These are phyloP conservation scores for Eupsittula cactorum DNA, from an alignment of 2,113 vertebrate genomes.

Conservation along the genomic window DNA sequence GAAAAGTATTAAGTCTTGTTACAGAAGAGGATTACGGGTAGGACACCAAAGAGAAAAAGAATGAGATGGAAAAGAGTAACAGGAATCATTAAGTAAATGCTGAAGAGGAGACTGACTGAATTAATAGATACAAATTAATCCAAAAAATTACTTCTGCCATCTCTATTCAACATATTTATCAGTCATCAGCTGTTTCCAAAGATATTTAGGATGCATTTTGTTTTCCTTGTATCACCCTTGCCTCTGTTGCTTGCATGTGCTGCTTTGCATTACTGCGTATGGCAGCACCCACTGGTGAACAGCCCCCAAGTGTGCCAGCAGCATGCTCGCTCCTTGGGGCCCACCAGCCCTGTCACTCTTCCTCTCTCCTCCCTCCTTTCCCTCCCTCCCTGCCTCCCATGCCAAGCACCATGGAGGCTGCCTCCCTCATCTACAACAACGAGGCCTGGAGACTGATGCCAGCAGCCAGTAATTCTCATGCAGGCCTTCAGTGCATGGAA, in stretches of 20 bases:
- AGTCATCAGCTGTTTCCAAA: constrained; percentile 2
- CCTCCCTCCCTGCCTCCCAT: background rate
- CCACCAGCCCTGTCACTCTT: constrained; percentile 1
- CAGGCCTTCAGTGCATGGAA: constrained; percentile 31
- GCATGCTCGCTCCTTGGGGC: constrained; percentile 34
- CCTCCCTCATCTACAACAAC: constrained; percentile 69
- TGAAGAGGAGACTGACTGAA: background rate
- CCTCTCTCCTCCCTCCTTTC: background rate
- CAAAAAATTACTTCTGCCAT: background rate
- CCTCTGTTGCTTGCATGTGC: constrained; percentile 53
- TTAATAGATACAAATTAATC: background rate
- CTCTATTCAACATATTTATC: background rate
- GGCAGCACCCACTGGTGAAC: constrained; percentile 53
- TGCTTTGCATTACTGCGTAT: constrained; percentile 40
- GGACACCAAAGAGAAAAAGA: background rate
- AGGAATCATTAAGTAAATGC: background rate
- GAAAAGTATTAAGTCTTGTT: background rate
- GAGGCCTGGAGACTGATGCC: constrained; percentile 56
- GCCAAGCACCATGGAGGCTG: constrained; percentile 67
- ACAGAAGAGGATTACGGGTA: background rate
- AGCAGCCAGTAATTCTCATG: constrained; percentile 64
- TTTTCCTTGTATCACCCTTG: constrained; percentile 8
- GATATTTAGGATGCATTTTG: background rate
- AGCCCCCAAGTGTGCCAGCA: constrained; percentile 28
- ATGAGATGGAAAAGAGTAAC: background rate